phyloP scores from a whole-genome alignment of 2,888 invertebrate genomes.

The Yponomeuta malinellus region DNA sequence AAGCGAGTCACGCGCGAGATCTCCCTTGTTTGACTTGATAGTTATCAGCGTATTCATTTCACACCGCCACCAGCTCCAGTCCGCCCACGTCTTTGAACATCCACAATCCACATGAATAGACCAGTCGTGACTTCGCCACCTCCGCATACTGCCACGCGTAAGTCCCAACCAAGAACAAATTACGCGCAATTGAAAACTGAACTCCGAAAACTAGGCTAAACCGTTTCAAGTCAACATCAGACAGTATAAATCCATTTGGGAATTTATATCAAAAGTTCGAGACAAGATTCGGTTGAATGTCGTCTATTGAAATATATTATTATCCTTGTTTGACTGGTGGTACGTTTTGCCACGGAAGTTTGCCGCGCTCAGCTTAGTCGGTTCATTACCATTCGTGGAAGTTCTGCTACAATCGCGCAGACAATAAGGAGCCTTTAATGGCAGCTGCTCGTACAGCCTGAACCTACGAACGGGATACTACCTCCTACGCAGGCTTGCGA shows the following conservation, averaged over 20 bases:
- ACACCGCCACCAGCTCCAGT: neutral
- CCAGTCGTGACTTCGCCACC: constrained; percentile 8
- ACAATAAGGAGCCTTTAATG: constrained; percentile 7
- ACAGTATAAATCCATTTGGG: neutral
- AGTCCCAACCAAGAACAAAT: neutral
- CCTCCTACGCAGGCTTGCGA: constrained; percentile 36
- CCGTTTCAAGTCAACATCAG: neutral
- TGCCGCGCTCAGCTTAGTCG: neutral
- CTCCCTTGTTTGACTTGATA: constrained; percentile 1
- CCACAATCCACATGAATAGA: constrained; percentile 3
- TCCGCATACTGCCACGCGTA: neutral
- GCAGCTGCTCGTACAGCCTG: neutral
- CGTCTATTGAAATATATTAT: neutral
- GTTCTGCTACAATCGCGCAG: constrained; percentile 6
- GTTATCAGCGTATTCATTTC: constrained; percentile 10
- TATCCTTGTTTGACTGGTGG: neutral
- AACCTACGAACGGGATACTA: neutral
- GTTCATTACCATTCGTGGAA: constrained; percentile 9
- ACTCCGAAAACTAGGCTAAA: neutral
- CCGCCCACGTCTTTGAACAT: constrained; percentile 7
- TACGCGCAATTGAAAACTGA: constrained; percentile 2
- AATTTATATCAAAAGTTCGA: constrained; percentile 10
- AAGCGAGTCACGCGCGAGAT: constrained; percentile 9
- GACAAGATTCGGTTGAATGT: neutral
- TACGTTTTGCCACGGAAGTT: neutral